A percentile compares a stretch with the other conserved stretches of the same genome.
These are phyloP conservation scores for Percopsis transmontana DNA, from an alignment of 2,113 vertebrate species.

Conservation along the genomic window DNA sequence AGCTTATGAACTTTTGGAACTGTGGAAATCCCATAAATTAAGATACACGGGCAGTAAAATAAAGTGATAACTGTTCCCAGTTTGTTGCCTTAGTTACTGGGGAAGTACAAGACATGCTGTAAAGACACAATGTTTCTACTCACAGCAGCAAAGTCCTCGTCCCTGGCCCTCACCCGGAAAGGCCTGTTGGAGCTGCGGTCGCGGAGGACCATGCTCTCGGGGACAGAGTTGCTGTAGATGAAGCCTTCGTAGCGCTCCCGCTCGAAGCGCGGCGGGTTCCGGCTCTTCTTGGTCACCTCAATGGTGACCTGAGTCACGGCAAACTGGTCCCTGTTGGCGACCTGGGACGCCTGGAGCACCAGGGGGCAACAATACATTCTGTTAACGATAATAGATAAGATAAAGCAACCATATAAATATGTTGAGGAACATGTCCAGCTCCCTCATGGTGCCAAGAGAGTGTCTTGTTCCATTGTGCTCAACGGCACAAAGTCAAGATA, in stretches of 20 bases:
- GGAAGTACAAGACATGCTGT: background rate
- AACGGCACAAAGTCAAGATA: too few relatives aligned
- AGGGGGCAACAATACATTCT: background rate
- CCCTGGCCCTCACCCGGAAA: constrained; percentile 73
- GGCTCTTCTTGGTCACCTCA: constrained; percentile 81
- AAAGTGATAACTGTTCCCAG: too few relatives aligned
- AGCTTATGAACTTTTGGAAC: too few relatives aligned
- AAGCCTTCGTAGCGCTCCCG: constrained; percentile 70
- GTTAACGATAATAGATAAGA: too few relatives aligned
- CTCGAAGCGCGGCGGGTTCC: constrained; percentile 78
- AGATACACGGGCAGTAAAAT: too few relatives aligned
- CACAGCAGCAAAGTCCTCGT: constrained; percentile 75
- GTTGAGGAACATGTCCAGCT: too few relatives aligned
- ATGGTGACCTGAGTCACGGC: constrained; percentile 77
- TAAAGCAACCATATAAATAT: too few relatives aligned
- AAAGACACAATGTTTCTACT: too few relatives aligned
- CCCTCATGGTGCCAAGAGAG: too few relatives aligned
- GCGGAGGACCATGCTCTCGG: constrained; percentile 80
- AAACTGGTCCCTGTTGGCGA: constrained; percentile 81
- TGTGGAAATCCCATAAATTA: too few relatives aligned
- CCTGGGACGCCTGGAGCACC: constrained; percentile 79
- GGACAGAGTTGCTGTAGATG: constrained; percentile 67
- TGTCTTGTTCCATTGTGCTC: too few relatives aligned
- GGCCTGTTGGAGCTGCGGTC: constrained; percentile 72
- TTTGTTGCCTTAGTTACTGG: too few relatives aligned